These are phyloP conservation scores for Thecophora atra DNA, from an alignment of 2,888 invertebrate genomes.

Conservation along the genomic window DNA sequence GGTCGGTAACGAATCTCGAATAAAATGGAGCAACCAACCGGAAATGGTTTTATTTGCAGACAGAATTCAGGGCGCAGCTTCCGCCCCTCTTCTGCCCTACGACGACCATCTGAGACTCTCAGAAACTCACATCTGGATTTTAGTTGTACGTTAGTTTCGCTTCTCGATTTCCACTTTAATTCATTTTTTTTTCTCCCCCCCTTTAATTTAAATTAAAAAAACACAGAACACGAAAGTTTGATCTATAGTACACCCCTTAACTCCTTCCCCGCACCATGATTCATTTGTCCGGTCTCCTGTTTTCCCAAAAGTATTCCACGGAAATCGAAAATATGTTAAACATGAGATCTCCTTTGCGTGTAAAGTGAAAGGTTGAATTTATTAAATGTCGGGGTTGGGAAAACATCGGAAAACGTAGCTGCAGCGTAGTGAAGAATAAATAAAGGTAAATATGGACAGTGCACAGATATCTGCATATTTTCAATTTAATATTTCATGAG, in stretches of 20 bases:
- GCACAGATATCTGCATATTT: no score
- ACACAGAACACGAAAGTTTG: neutral
- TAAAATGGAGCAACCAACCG: slow-evolving; percentile 36
- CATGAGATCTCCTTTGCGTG: neutral
- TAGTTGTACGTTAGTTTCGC: neutral
- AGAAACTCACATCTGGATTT: neutral
- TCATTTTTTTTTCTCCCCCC: neutral
- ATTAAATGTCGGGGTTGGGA: no score
- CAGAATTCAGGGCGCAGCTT: neutral
- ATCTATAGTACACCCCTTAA: no score
- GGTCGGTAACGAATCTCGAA: neutral
- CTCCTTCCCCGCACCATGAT: neutral
- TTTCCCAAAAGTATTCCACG: neutral
- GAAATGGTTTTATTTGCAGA: slow-evolving; percentile 40
- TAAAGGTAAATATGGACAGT: no score
- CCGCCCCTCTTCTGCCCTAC: neutral
- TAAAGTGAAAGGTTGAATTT: no score
- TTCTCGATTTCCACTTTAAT: neutral
- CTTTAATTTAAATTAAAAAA: neutral
- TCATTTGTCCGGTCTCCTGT: neutral
- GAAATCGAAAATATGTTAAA: neutral
- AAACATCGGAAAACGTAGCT: no score
- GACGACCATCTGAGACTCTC: neutral
- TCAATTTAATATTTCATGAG: no score
- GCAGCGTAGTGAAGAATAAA: no score